Base-by-base conservation (phyloP, 2,888 invertebrate species). In the Buathra laborator region DNA sequence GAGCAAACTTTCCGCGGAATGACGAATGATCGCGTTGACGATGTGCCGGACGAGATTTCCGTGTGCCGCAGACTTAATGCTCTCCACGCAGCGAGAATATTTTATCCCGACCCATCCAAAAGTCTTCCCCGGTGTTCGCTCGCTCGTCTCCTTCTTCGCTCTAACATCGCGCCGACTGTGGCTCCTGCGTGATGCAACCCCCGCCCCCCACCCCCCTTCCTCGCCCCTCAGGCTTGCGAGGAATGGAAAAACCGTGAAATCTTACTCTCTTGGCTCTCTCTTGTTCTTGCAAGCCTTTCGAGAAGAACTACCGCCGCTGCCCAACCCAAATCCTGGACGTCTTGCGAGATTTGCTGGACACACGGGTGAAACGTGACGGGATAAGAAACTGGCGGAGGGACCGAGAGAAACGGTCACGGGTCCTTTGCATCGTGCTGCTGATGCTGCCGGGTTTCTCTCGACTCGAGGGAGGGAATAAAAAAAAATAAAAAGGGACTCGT, bases 1-100 rank as follows among this genome's bases (percentile, higher is more conserved):
- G 76, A 62, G 84, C 59, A 83, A 85, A 83, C 85, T 87, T 88
- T 62, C 29, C 77, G 75, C 81, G 86, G 87, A 87, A 89, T 89
- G 89, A 89, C 87, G 86, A 88, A 89, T 89, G 88, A 88, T 87
- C 82, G 87, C 88, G 89, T 87, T 89, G 89, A 89, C 89, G 88
- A 89, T 88, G 87, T 86, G 88, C 87, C 83, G 86, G 87, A 89
- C 85, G 89, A 88, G 89, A 88, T 89, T 88, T 88, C 77, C 87
- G 84, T 87, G 86, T 88, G 87, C 85, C 86, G 24, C 24, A 87
- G 88, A 87, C 86, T 88, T 89, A 87, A 89, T 88, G 87, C 86
- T 83, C 84, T 85, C 83, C 86, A 89, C 87, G 87, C 87, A 84
- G 85, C 43, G 71, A 84, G 87, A 89, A 89, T 88, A 88, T 88